Conservation (phyloP, 2,113 vertebrate genomes). For the Calyptomena viridis region DNA sequence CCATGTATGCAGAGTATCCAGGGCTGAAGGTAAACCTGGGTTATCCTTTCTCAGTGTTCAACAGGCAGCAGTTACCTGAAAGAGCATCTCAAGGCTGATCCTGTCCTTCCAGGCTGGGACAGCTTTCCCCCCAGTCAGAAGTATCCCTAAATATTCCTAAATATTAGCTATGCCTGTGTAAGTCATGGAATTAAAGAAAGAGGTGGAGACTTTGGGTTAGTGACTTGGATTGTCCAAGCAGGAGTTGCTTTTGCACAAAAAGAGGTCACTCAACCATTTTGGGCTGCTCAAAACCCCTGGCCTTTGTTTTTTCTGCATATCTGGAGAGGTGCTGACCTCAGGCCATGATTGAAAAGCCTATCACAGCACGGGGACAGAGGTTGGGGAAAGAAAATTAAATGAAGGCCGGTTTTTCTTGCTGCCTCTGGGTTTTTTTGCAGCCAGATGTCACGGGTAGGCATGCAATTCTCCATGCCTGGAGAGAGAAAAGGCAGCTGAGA, state of each 20-base stretch:
- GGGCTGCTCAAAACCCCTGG: background rate
- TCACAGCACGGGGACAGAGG: background rate
- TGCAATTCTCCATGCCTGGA: too few species aligned
- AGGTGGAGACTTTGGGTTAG: background rate
- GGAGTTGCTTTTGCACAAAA: background rate
- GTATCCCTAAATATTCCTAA: background rate
- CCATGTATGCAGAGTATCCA: background rate
- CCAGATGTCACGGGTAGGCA: too few species aligned
- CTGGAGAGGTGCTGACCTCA: background rate
- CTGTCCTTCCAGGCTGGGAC: background rate
- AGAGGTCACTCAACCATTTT: background rate
- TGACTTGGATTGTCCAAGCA: background rate
- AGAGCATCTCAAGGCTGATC: background rate
- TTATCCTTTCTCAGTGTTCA: background rate
- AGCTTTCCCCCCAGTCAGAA: background rate
- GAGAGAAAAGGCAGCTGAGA: too few species aligned
- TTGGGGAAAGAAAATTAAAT: background rate
- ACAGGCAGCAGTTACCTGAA: background rate
- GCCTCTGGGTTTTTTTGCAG: background rate
- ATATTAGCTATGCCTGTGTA: background rate
- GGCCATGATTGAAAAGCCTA: background rate
- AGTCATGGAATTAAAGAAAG: constrained; percentile 12
- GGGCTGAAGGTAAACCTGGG: background rate
- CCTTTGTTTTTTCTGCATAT: background rate
- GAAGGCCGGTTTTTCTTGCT: background rate